Evolutionary conservation across 2,113 vertebrate genomes (phyloP), one percentile per base, ranked within the genome.

Genomic region (Lanius ludovicianus): DNA sequence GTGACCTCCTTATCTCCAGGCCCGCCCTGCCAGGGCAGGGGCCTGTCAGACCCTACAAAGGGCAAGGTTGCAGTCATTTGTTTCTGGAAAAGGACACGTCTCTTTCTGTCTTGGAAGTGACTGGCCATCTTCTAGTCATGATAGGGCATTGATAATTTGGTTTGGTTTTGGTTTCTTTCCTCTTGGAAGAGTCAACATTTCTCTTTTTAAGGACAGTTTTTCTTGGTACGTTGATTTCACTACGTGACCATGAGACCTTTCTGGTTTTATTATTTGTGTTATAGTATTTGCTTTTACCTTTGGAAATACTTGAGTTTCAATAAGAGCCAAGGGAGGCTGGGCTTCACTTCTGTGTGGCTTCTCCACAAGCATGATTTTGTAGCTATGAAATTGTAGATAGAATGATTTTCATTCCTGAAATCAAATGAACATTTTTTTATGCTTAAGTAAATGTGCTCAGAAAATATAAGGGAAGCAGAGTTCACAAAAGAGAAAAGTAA

Each of bases 221-320:
- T 71, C 24, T 84, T 42, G 23, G 6, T 30, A 17, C 14, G 2
- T 30, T 28, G 28, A 17, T 85, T 74, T 65, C 47, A 25, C 10
- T 7, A 39, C 13, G 16, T 5, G 2, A n/a, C 11, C 37, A 1
- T 4, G 24, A 49, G 37, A 52, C 11, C 4, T 50, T 30, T 50
- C 33, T n/a, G 4, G 41, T 56, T 56, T 59, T 56, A 3, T 41
- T 67, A 12, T 55, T 59, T 0, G 0, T 17, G 3, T n/a, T 39
- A 4, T 1, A 22, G 7, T 53, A 35, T 75, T 70, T 91, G 16
- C 20, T 67, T 87, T 68, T 33, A n/a, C 35, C 52, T 81, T 65
- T 35, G 27, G 15, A 44, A 74, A 52, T 74, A 27, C 6, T 67
- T 31, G 4, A 64, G 23, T 77, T 87, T 77, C 59, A 56, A 0